Conservation (phyloP, 2,113 vertebrate genomes). For the Erythrolamprus reginae region DNA sequence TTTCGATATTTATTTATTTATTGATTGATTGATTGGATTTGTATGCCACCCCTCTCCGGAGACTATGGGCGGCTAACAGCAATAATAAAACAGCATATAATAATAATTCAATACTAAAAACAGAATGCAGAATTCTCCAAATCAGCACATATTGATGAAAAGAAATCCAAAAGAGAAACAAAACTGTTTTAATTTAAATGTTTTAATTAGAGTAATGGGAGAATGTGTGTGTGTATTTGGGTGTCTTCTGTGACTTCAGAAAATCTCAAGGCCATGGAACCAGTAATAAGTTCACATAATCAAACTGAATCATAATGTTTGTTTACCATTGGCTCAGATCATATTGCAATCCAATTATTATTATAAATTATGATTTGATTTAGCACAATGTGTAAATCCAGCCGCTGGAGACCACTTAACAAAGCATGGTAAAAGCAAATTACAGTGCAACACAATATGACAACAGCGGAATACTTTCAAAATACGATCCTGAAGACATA, state of each 20-base stretch:
- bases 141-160: neutral
- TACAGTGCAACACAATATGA: neutral
- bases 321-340: neutral
- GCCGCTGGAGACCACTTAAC: neutral
- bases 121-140: too few relatives aligned
- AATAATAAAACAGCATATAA: too few relatives aligned
- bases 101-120: too few relatives aligned
- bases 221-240: too few relatives aligned
- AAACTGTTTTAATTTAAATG: neutral
- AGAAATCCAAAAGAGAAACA: neutral
- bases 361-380: neutral
- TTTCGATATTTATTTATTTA: too few relatives aligned
- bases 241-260: neutral
- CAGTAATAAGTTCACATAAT: neutral
- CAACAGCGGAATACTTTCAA: neutral
- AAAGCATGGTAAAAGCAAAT: neutral
- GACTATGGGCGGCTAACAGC: too few relatives aligned
- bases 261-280: slow-evolving; percentile 23
- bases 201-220: neutral
- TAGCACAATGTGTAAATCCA: neutral
- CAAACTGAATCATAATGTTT: neutral
- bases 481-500: neutral
- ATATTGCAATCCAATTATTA: neutral
- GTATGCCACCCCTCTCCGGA: too few relatives aligned
- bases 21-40: too few relatives aligned